These are phyloP conservation scores for Chaetorhynchus papuensis DNA, from an alignment of 2,113 vertebrate genomes.

Conservation along the genomic window DNA sequence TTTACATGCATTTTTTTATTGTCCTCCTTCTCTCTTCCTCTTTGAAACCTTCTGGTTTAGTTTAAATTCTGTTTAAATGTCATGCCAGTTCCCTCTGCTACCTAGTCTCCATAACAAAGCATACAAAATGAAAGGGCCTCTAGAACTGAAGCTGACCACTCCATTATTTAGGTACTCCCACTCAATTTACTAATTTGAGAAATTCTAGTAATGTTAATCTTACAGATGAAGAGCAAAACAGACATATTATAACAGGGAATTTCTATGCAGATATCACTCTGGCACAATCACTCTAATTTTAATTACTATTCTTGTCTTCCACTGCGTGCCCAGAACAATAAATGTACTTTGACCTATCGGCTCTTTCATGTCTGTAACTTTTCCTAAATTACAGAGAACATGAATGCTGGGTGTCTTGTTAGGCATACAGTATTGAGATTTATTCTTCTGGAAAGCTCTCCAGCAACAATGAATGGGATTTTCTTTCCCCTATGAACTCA, in stretches of 20 bases:
- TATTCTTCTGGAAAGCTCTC: background rate
- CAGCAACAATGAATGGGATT: background rate
- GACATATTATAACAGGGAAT: background rate
- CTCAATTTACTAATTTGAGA: background rate
- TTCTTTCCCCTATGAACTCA: background rate
- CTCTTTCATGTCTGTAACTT: background rate
- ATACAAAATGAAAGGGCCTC: background rate
- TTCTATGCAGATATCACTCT: background rate
- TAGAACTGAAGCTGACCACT: background rate
- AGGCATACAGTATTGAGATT: background rate
- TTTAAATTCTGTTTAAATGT: background rate
- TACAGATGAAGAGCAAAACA: background rate
- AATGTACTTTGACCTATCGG: background rate
- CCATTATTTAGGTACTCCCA: background rate
- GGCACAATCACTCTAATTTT: background rate
- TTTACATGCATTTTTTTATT: background rate
- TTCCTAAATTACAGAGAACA: background rate
- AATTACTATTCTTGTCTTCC: background rate
- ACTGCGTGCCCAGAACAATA: background rate
- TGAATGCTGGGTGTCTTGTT: background rate
- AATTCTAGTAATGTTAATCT: background rate
- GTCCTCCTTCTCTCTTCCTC: background rate
- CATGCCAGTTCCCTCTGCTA: background rate
- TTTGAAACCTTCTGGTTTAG: background rate
- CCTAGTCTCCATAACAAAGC: background rate